Evolutionary conservation across 2,113 vertebrate genomes (phyloP).

Genomic region (Dasyornis broadbenti): DNA sequence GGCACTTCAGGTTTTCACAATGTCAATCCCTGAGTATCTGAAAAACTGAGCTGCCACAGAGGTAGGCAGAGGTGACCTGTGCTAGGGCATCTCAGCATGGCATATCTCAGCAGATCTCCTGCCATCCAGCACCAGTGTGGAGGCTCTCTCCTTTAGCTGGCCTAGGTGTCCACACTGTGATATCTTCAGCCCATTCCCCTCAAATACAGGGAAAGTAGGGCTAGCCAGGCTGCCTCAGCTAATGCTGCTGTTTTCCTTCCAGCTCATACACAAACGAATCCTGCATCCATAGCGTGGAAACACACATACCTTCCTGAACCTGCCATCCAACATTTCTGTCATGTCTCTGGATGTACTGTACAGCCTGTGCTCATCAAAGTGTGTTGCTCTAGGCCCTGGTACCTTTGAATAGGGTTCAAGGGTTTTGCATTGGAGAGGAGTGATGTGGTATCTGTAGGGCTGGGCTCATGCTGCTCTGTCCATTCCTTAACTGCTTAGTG

Average conservation of each 20-base stretch:
- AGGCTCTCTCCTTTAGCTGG: rapidly evolving
- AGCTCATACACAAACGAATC: not conserved
- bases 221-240: not conserved
- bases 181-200: not conserved
- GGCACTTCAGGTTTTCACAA: not conserved
- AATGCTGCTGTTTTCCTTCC: not conserved
- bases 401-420: not conserved
- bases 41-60: not conserved
- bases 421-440: not conserved
- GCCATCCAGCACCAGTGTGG: not conserved
- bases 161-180: not conserved
- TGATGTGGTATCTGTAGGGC: not conserved
- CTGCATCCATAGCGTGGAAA: rapidly evolving
- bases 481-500: not conserved
- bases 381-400: not conserved
- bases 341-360: not conserved
- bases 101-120: not conserved
- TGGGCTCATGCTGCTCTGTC: not conserved
- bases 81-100: not conserved
- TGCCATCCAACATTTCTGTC: not conserved
- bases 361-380: not conserved
- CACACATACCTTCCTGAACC: not conserved
- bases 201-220: not conserved
- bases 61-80: not conserved
- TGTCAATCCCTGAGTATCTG: not conserved